Conservation (phyloP, 2,113 vertebrate genomes). For the rat (Rattus norvegicus) region DNA sequence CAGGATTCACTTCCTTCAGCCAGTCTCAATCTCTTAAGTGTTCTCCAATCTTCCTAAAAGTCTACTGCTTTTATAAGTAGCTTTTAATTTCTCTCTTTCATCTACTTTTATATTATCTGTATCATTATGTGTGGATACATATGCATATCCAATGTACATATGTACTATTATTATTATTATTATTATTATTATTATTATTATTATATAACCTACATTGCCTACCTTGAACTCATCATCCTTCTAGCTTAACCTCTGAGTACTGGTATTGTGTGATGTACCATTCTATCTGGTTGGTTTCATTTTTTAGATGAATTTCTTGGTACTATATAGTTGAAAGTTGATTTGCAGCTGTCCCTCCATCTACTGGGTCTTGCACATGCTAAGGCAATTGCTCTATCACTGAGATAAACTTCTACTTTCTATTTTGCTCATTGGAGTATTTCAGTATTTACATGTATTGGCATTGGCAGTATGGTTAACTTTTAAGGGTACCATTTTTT, state of each 20-base stretch:
- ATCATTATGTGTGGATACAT: neutral
- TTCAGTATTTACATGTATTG: slow-evolving; percentile 36
- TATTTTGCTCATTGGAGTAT: neutral
- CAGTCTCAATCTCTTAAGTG: neutral
- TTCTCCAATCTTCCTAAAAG: neutral
- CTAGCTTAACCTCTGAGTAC: neutral
- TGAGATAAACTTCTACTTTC: neutral
- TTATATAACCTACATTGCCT: neutral
- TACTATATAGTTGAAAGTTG: neutral
- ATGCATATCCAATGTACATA: neutral
- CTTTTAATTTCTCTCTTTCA: neutral
- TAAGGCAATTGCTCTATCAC: neutral
- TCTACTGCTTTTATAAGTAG: neutral
- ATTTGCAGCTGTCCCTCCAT: neutral
- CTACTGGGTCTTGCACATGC: neutral
- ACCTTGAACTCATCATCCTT: neutral
- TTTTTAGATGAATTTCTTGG: slow-evolving; percentile 41
- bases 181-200: neutral
- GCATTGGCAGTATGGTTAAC: neutral
- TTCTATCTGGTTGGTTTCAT: neutral
- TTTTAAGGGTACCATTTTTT: slow-evolving; percentile 46
- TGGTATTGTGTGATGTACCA: neutral
- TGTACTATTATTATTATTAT: neutral
- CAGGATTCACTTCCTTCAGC: neutral
- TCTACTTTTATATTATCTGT: neutral